phyloP scores from a whole-genome alignment of 2,888 invertebrate genomes.

The Eupeodes latifasciatus region DNA sequence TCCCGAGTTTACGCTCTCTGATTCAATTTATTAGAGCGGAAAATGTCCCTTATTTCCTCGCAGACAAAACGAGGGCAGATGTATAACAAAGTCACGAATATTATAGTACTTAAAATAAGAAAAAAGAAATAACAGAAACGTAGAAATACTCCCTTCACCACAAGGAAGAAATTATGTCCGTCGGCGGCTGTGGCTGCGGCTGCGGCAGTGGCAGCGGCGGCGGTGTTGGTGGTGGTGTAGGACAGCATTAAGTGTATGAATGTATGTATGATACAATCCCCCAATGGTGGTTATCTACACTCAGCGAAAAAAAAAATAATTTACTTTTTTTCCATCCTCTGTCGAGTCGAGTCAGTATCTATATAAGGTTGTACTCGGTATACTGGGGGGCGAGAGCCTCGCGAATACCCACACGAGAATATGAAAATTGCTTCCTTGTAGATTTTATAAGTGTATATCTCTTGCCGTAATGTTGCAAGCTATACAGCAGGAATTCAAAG shows the following conservation, averaged over 20 bases:
- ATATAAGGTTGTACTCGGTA: background rate
- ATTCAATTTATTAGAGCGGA: constrained; percentile 83
- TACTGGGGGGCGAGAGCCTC: background rate
- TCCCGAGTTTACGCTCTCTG: constrained; percentile 81
- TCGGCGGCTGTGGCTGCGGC: constrained; percentile 27
- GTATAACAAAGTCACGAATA: constrained; percentile 70
- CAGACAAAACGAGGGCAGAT: constrained; percentile 72
- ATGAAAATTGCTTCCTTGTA: constrained; percentile 65
- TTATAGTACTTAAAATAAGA: background rate
- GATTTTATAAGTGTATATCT: constrained; percentile 62
- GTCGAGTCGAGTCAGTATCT: constrained; percentile 43
- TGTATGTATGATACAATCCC: constrained; percentile 51
- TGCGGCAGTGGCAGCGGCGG: too few species aligned
- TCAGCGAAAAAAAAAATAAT: constrained; percentile 53
- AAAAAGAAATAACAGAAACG: background rate
- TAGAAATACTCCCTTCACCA: constrained; percentile 44
- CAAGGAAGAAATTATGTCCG: constrained; percentile 62
- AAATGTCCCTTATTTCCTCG: constrained; percentile 77
- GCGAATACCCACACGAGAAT: constrained; percentile 64
- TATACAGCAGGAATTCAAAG: constrained; percentile 54
- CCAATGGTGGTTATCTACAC: constrained; percentile 53
- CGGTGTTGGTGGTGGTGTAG: constrained; percentile 50
- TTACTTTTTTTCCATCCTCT: constrained; percentile 52
- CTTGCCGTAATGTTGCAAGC: constrained; percentile 20
- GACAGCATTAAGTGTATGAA: constrained; percentile 59